Evolutionary conservation across 1,140 invertebrate genomes (phyloP).

Genomic region (Pogonus chalceus): DNA sequence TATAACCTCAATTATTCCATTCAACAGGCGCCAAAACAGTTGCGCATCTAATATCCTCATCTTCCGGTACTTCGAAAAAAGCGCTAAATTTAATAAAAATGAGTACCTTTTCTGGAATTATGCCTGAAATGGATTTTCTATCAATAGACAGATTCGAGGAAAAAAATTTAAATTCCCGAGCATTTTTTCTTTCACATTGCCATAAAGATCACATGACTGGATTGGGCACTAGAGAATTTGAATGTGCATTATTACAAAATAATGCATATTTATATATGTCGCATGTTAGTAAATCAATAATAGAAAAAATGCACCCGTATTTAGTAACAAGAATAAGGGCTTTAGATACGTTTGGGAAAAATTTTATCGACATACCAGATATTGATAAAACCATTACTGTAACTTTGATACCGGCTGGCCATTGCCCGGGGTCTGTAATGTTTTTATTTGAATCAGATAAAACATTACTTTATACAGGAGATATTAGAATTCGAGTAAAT

Average conservation of each 20-base stretch:
- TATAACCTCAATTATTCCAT: constrained; percentile 22
- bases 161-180: constrained; percentile 38
- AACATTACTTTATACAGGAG: constrained; percentile 56
- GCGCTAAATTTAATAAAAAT: constrained; percentile 31
- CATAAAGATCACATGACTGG: constrained; percentile 59
- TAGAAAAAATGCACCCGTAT: constrained; percentile 24
- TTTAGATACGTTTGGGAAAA: constrained; percentile 25
- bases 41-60: neutral
- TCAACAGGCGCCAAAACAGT: constrained; percentile 21
- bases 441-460: constrained; percentile 49
- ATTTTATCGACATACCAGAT: constrained; percentile 24
- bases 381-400: constrained; percentile 36
- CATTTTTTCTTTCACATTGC: constrained; percentile 58
- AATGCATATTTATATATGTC: constrained; percentile 37
- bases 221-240: constrained; percentile 28
- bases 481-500: constrained; percentile 48
- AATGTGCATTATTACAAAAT: constrained; percentile 18
- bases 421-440: constrained; percentile 66
- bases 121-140: constrained; percentile 51
- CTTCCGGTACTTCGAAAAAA: neutral
- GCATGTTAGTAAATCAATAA: constrained; percentile 34
- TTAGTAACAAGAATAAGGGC: constrained; percentile 24
- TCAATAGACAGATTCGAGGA: constrained; percentile 50
- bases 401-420: constrained; percentile 52
- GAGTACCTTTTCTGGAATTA: constrained; percentile 50